Conservation (phyloP, 2,888 invertebrate species). For the Ophioninae sp. region DNA sequence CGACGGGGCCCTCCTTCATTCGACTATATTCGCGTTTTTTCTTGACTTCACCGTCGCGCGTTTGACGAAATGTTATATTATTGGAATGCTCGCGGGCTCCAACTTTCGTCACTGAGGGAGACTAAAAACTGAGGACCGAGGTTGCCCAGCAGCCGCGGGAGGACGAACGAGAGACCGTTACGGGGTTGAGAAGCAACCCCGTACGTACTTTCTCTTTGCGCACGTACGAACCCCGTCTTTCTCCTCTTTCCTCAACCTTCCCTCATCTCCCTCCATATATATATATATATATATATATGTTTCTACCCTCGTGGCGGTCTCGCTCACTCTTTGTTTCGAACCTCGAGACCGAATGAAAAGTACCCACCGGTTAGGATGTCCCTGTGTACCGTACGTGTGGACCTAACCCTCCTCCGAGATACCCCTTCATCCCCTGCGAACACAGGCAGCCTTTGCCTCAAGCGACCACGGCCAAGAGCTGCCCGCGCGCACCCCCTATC, state of each 20-base stretch:
- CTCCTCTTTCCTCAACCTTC: neutral
- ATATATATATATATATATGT: neutral
- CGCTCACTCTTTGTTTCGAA: conserved; percentile 50
- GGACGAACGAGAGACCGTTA: conserved; percentile 35
- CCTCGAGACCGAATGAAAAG: conserved; percentile 40
- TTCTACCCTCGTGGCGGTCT: neutral
- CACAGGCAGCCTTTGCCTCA: conserved; percentile 27
- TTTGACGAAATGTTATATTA: neutral
- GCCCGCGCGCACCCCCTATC: conserved; percentile 48
- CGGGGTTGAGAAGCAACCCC: conserved; percentile 48
- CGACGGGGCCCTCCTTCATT: conserved; percentile 48
- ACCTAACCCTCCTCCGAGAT: conserved; percentile 49
- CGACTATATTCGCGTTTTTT: neutral
- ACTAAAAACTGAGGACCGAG: conserved; percentile 62
- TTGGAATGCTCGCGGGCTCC: conserved; percentile 14
- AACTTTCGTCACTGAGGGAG: conserved; percentile 63
- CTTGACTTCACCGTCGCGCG: neutral
- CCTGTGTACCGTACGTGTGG: neutral
- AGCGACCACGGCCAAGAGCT: conserved; percentile 50
- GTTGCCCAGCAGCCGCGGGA: conserved; percentile 48
- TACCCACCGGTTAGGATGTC: neutral
- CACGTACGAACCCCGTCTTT: conserved; percentile 21
- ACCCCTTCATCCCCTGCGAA: neutral
- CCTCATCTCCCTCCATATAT: neutral
- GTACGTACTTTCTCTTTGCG: conserved; percentile 45